Conservation (phyloP, 2,113 vertebrate species). For the Ptyas mucosa region DNA sequence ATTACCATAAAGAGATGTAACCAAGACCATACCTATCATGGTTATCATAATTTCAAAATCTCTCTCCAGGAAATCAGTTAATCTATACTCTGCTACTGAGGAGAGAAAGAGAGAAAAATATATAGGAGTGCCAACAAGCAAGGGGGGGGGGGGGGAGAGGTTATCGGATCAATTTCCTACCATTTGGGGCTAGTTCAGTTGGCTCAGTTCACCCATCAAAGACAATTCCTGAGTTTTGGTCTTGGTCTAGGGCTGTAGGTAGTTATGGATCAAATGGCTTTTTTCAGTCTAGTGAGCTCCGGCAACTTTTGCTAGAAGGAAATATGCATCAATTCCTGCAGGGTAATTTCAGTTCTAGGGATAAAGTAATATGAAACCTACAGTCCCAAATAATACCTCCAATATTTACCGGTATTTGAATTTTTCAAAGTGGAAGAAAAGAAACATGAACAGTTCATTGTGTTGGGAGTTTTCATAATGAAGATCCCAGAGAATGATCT, state of each 20-base stretch:
- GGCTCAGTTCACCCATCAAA: background rate
- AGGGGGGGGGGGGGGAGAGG: background rate
- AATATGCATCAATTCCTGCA: conserved; percentile 25
- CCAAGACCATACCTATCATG: background rate
- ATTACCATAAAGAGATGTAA: background rate
- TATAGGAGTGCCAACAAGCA: background rate
- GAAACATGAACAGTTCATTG: conserved; percentile 24
- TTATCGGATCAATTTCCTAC: background rate
- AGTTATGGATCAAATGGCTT: background rate
- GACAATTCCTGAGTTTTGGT: background rate
- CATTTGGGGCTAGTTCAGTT: background rate
- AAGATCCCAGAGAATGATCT: background rate
- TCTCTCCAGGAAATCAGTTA: background rate
- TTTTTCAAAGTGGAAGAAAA: conserved; percentile 11
- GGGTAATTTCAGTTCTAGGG: conserved; percentile 32
- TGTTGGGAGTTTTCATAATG: background rate
- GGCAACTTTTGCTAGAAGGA: background rate
- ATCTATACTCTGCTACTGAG: background rate
- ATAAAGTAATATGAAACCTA: conserved; percentile 31
- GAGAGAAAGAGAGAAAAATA: background rate
- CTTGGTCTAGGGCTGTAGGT: background rate
- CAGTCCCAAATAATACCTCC: background rate
- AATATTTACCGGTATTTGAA: background rate
- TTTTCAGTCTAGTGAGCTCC: conserved; percentile 21
- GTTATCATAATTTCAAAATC: background rate